These are phyloP conservation scores for Drosophila nigrodunni DNA, from an alignment of 1,140 invertebrate genomes.

Conservation along the genomic window DNA sequence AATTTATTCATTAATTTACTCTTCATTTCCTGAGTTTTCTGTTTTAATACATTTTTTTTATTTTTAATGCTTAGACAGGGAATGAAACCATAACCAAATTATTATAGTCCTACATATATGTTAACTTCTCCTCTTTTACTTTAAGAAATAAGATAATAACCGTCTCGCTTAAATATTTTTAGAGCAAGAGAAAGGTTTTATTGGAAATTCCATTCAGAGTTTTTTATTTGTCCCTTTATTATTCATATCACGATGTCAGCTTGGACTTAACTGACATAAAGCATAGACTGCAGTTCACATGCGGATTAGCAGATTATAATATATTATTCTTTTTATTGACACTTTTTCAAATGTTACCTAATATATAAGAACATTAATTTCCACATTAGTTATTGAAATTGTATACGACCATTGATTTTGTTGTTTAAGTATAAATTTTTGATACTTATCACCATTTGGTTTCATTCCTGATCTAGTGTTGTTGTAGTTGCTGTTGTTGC, in stretches of 20 bases:
- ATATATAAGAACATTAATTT: not conserved
- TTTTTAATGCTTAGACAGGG: constrained; percentile 6
- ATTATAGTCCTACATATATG: not conserved
- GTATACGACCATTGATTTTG: not conserved
- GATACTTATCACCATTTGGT: constrained; percentile 13
- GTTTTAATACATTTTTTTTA: constrained; percentile 1
- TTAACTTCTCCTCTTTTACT: too few relatives aligned
- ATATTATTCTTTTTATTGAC: not conserved
- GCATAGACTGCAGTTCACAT: not conserved
- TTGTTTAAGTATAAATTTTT: not conserved
- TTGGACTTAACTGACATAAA: not conserved
- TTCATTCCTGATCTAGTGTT: constrained; percentile 41
- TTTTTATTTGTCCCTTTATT: too few relatives aligned
- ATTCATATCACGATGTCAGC: not conserved
- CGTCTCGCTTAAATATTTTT: too few relatives aligned
- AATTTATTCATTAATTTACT: constrained; percentile 5
- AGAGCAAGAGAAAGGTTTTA: too few relatives aligned
- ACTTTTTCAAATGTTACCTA: not conserved
- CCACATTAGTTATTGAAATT: not conserved
- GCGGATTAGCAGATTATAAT: not conserved
- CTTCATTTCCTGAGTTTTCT: constrained; percentile 13
- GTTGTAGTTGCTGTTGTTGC: constrained; percentile 16
- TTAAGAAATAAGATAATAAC: too few relatives aligned
- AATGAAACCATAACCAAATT: constrained; percentile 32
- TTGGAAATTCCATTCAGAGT: too few relatives aligned